Base-by-base conservation (phyloP, 2,888 invertebrate species). In the Agrilus mali region DNA sequence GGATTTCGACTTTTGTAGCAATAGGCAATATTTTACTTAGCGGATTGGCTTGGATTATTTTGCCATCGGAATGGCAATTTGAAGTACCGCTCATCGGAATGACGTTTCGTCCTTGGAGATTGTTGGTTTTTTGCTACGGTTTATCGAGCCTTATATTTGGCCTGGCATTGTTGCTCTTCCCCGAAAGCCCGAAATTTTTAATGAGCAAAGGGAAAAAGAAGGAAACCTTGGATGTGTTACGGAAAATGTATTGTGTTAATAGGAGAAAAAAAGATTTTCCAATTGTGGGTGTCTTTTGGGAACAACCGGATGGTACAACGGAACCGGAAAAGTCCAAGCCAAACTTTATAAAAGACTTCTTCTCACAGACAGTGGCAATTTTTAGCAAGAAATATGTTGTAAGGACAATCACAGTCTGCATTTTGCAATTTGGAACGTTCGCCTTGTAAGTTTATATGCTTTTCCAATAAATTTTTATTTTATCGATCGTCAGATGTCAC, bases 81-180 rank as follows among this genome's bases (percentile, higher is more conserved):
- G 62, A 71, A 0, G 51, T 69, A 3, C 64, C 69, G 0, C 59
- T 73, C 41, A 59, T 78, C 34, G 71, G 66, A 40, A 67, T 59
- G n/a, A 33, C 41, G 1, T 64, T 60, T 50, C 55, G 57, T 41
- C 62, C 67, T 2, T 67, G 67, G 67, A 50, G 67, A 36, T 46
- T 66, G 10, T 49, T 66, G 6, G 48, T 65, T n/a, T 56, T 65
- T 33, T 45, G 58, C n/a, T 65, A 63, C 46, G 58, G 61, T 10
- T 39, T 61, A n/a, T 65, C 66, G 1, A 60, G 61, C 48, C 44
- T 67, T 27, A 3, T 66, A 12, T 57, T 58, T 33, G 57, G 57
- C 1, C 14, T 59, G 3, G 48, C 58, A 40, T 46, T 65, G 8
- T 53, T 52, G n/a, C 47, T 53, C 16, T 50, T 66, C 31, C 67